Conservation (phyloP, 2,797 vertebrate genomes). For the Typhlichthys subterraneus region DNA sequence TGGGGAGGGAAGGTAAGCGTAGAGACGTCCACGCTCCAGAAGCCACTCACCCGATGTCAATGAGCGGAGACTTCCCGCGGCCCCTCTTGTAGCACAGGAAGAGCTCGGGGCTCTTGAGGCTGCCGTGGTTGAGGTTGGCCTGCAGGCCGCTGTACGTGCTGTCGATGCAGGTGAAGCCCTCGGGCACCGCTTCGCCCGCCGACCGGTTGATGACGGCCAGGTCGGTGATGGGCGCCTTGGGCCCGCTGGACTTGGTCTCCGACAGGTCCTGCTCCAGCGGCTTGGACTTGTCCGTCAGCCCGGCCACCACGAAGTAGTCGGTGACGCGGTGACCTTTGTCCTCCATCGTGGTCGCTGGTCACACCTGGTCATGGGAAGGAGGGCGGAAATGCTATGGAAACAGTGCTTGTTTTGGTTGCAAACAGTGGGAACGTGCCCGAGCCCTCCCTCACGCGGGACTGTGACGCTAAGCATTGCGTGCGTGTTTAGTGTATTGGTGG, state of each 20-base stretch:
- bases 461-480: no score
- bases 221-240: slow-evolving; percentile 95
- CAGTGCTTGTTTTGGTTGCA: no score
- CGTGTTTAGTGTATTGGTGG: no score
- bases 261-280: slow-evolving; percentile 92
- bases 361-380: slow-evolving; percentile 46
- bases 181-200: slow-evolving; percentile 90
- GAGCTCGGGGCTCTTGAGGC: slow-evolving; percentile 95
- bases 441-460: no score
- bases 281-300: slow-evolving; percentile 90
- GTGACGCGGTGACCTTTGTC: slow-evolving; percentile 96
- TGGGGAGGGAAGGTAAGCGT: no score
- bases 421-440: no score
- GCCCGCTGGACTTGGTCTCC: slow-evolving; percentile 88
- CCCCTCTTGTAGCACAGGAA: slow-evolving; percentile 94
- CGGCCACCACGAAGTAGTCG: slow-evolving; percentile 98
- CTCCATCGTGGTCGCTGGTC: slow-evolving; percentile 87
- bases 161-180: slow-evolving; percentile 96
- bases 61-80: slow-evolving; percentile 89
- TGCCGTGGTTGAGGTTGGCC: slow-evolving; percentile 97
- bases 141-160: slow-evolving; percentile 89
- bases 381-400: no score
- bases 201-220: slow-evolving; percentile 93
- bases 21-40: no score
- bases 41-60: slow-evolving; percentile 88